Percentiles rank a stretch among this genome's conserved stretches.
These are phyloP conservation scores for Hydra vulgaris DNA, from an alignment of 30 jellyfish, hydroid and myxozoan species.

Conservation along the genomic window DNA sequence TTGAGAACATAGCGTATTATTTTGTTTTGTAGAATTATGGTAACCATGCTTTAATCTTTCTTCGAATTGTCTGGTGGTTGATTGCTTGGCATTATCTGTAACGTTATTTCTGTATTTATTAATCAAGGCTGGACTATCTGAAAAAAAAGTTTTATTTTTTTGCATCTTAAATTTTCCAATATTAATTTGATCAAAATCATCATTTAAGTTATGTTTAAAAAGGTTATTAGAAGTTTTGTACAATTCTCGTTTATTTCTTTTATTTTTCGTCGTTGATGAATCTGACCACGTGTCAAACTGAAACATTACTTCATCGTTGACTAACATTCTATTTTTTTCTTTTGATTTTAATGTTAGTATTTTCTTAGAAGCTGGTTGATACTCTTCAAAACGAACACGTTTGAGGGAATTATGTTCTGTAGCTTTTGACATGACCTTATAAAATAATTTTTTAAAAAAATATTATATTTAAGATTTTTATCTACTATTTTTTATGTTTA, in stretches of 20 bases:
- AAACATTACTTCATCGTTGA: conserved; percentile 5
- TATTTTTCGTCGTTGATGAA: conserved; percentile 4
- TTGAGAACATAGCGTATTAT: not conserved
- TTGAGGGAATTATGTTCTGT: conserved; percentile 7
- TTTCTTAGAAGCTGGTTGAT: not conserved
- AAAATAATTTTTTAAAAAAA: too few species aligned
- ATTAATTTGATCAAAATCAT: not conserved
- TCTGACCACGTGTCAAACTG: conserved; percentile 17
- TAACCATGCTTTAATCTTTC: not conserved
- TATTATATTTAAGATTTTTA: too few species aligned
- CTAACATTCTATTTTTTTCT: not conserved
- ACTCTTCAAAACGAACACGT: not conserved
- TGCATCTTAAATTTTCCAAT: too few species aligned
- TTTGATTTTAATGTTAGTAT: not conserved
- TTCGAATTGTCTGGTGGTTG: not conserved
- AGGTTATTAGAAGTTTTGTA: not conserved
- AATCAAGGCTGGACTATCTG: too few species aligned
- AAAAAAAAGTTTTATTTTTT: too few species aligned
- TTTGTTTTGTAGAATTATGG: not conserved
- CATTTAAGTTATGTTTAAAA: not conserved
- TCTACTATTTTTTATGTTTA: too few species aligned
- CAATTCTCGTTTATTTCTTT: not conserved
- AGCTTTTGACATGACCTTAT: not conserved
- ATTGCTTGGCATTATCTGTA: too few species aligned
- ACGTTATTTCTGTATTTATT: too few species aligned